Evolutionary conservation across 2,797 vertebrate genomes (phyloP).

Genomic region (Enteromius fasciolatus): DNA sequence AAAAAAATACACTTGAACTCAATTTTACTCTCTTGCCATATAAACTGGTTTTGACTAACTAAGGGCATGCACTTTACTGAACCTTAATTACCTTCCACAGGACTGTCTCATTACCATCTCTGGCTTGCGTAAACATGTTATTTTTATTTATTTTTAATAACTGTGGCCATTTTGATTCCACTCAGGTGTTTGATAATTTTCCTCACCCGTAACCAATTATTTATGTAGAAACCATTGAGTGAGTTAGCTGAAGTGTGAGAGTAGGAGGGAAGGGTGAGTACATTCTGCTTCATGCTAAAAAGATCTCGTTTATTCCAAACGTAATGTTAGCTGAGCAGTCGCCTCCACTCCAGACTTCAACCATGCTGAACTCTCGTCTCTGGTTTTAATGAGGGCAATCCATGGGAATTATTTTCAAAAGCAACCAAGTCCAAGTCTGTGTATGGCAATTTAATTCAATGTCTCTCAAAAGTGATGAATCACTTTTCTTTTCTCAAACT

Average conservation of each 20-base stretch:
- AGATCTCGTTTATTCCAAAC: slow-evolving; percentile 42
- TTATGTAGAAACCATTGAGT: slow-evolving; percentile 14
- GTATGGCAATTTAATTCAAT: slow-evolving; percentile 29
- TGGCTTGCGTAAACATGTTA: slow-evolving; percentile 2
- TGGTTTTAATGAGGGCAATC: slow-evolving; percentile 59
- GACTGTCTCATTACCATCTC: slow-evolving; percentile 29
- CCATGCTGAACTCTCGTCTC: slow-evolving; percentile 1
- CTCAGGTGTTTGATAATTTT: slow-evolving; percentile 45
- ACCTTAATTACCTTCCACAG: slow-evolving; percentile 27
- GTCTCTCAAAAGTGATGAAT: slow-evolving; percentile 30
- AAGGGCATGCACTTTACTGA: slow-evolving; percentile 25
- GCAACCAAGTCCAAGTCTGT: slow-evolving; percentile 1
- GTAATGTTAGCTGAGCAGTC: slow-evolving; percentile 11
- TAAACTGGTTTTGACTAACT: slow-evolving; percentile 17
- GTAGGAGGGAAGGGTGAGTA: slow-evolving; percentile 9
- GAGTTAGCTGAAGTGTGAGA: slow-evolving; percentile 31
- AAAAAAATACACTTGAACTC: slow-evolving; percentile 17
- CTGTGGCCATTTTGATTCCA: slow-evolving; percentile 24
- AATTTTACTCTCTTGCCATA: not conserved
- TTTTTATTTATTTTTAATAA: not conserved
- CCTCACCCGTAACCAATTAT: slow-evolving; percentile 45
- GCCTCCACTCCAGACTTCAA: slow-evolving; percentile 25
- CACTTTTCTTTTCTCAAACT: slow-evolving; percentile 30
- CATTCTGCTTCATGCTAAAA: slow-evolving; percentile 28
- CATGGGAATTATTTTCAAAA: slow-evolving; percentile 51